Conservation (phyloP, 2,797 vertebrate genomes). For the Scarus forsteni region DNA sequence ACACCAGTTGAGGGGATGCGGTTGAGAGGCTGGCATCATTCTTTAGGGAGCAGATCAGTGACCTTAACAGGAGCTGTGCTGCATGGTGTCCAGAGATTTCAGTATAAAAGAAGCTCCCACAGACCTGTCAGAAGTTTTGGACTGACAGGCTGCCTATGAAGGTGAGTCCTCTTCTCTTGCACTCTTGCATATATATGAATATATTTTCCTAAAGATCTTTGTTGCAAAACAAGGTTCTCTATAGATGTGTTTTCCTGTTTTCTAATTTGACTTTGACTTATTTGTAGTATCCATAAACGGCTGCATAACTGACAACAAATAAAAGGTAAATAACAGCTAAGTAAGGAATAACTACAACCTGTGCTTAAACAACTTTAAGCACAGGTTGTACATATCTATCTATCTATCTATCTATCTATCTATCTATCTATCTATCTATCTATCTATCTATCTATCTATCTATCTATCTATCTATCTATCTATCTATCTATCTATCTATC, state of each 20-base stretch:
- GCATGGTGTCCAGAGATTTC: conserved; percentile 44
- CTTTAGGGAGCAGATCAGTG: conserved; percentile 49
- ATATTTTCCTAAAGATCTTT: background rate
- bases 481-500: too few relatives aligned
- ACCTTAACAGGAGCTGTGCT: conserved; percentile 69
- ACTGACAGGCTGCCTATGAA: conserved; percentile 71
- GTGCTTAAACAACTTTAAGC: too few relatives aligned
- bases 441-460: too few relatives aligned
- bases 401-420: too few relatives aligned
- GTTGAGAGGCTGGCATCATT: conserved; percentile 69
- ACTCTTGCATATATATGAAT: too few relatives aligned
- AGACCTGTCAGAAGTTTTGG: conserved; percentile 39
- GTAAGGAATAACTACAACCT: background rate
- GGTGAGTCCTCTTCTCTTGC: conserved; percentile 64
- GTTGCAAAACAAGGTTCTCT: background rate
- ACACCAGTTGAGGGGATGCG: conserved; percentile 63
- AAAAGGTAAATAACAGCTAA: conserved; percentile 45
- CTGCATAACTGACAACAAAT: conserved; percentile 35
- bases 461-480: too few relatives aligned
- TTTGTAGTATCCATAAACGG: conserved; percentile 41
- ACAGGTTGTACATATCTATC: too few relatives aligned
- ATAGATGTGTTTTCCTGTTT: background rate
- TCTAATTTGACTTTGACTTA: conserved; percentile 12
- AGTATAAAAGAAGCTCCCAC: conserved; percentile 76
- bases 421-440: too few relatives aligned